Evolutionary conservation across 2,888 invertebrate species (phyloP).

Genomic region (Hofmannophila pseudospretella): DNA sequence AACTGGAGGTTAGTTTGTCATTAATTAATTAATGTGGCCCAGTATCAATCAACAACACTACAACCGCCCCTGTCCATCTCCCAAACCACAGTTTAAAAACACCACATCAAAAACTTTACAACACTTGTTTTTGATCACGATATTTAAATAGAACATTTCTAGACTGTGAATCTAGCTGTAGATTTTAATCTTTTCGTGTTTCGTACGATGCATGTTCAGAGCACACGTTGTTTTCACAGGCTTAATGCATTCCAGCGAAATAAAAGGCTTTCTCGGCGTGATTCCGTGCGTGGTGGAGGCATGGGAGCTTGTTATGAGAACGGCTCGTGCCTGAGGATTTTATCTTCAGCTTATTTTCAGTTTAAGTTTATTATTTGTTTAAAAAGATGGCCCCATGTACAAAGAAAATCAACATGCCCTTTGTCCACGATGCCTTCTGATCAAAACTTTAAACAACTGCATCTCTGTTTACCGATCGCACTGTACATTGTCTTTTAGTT

Average conservation of each 20-base stretch:
- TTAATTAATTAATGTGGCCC: too few species aligned
- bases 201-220: constrained; percentile 13
- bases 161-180: constrained; percentile 18
- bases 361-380: too few species aligned
- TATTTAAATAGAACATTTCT: background rate
- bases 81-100: constrained; percentile 12
- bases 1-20: too few species aligned
- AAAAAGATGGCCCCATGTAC: too few species aligned
- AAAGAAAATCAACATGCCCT: too few species aligned
- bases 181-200: constrained; percentile 24
- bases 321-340: constrained; percentile 9
- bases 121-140: background rate
- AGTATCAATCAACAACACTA: too few species aligned
- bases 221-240: constrained; percentile 25
- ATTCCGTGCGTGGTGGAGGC: constrained; percentile 13
- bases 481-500: too few species aligned
- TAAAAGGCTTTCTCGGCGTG: constrained; percentile 33
- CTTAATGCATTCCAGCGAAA: constrained; percentile 37
- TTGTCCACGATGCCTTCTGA: too few species aligned
- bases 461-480: too few species aligned
- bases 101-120: background rate
- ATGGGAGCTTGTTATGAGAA: constrained; percentile 15
- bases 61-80: too few species aligned
- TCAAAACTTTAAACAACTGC: too few species aligned
- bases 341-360: background rate